These are phyloP conservation scores for Gallinago jamesoni DNA, from an alignment of 2,113 vertebrate genomes.

Conservation along the genomic window DNA sequence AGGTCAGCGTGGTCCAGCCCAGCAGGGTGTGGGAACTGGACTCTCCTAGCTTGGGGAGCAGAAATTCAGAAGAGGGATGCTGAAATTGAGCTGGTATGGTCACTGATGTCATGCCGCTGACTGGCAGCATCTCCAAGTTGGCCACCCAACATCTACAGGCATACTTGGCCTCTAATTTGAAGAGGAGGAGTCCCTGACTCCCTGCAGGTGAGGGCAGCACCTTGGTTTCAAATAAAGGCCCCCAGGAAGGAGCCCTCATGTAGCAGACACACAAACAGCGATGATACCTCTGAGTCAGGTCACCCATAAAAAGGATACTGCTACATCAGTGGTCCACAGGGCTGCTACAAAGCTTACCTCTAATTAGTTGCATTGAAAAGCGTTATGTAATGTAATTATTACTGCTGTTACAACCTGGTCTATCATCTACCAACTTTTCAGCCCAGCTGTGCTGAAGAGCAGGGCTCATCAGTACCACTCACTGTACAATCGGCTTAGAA, in stretches of 20 bases:
- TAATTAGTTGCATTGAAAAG: background rate
- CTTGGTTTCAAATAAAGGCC: background rate
- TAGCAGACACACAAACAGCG: too few species aligned
- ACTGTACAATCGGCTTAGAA: background rate
- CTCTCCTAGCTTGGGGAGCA: background rate
- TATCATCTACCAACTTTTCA: background rate
- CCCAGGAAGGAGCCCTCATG: background rate
- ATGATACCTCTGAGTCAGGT: background rate
- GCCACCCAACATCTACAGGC: rapidly evolving
- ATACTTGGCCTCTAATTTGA: background rate
- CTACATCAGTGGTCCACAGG: background rate
- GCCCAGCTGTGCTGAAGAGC: background rate
- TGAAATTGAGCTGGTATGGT: background rate
- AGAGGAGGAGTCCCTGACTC: background rate
- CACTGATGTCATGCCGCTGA: rapidly evolving
- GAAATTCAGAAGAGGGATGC: background rate
- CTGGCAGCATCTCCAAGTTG: background rate
- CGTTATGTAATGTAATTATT: background rate
- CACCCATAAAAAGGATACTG: background rate
- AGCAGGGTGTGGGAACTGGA: rapidly evolving
- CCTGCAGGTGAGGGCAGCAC: background rate
- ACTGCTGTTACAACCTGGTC: background rate
- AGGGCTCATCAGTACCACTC: rapidly evolving
- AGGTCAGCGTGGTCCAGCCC: background rate
- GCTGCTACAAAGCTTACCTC: background rate